phyloP scores from a whole-genome alignment of 2,888 invertebrate genomes.

The Bhutanitis thaidina region DNA sequence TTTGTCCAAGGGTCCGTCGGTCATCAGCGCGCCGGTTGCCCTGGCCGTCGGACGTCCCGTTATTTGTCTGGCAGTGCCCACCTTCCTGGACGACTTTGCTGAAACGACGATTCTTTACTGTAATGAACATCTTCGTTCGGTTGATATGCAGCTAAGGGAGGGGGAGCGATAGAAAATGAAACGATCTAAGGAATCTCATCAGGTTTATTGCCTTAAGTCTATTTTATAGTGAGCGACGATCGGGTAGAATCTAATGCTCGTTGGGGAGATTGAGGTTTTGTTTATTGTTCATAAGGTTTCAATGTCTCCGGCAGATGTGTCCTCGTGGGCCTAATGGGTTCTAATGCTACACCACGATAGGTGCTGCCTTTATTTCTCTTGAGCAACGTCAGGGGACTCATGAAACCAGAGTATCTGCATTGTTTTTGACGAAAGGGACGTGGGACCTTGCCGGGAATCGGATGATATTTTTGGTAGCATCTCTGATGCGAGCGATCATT shows the following conservation, averaged over 20 bases:
- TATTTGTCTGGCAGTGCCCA: conserved; percentile 36
- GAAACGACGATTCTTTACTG: conserved; percentile 54
- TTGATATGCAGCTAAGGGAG: not conserved
- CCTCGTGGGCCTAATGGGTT: no score
- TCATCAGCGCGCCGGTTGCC: conserved; percentile 25
- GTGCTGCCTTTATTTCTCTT: not conserved
- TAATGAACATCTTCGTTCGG: conserved; percentile 37
- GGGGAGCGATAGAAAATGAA: not conserved
- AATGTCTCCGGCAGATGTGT: not conserved
- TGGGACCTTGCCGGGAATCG: not conserved
- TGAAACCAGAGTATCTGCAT: conserved; percentile 13
- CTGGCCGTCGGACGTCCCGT: conserved; percentile 30
- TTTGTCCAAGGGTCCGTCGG: conserved; percentile 1
- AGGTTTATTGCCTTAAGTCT: not conserved
- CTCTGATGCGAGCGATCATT: not conserved
- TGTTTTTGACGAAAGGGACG: conserved; percentile 1
- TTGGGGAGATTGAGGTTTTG: not conserved
- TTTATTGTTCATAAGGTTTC: not conserved
- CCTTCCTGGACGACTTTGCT: conserved; percentile 45
- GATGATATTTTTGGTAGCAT: not conserved
- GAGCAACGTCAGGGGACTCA: conserved; percentile 6
- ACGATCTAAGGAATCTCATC: not conserved
- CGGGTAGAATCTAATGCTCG: not conserved
- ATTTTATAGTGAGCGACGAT: no score
- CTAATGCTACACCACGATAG: not conserved